Percentiles rank a stretch among this genome's conserved stretches.
Conservation (phyloP, 1,140 invertebrate species). For the Sitodiplosis mosellana region DNA sequence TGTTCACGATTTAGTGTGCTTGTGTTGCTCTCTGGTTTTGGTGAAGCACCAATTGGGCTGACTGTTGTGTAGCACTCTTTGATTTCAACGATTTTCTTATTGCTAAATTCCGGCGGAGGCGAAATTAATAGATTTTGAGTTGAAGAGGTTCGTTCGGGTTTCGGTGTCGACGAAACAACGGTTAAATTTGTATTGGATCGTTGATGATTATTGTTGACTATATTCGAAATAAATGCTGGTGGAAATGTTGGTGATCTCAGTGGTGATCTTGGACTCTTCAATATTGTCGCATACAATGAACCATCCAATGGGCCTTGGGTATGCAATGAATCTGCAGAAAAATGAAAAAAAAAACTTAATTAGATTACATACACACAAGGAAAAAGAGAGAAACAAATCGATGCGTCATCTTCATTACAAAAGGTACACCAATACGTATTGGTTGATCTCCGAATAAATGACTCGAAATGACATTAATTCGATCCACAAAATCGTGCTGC, state of each 20-base stretch:
- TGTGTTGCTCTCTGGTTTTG: background rate
- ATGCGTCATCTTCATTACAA: too few species aligned
- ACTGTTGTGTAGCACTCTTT: background rate
- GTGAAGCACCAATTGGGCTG: background rate
- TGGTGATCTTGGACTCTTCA: slow-evolving; percentile 4
- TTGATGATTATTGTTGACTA: background rate
- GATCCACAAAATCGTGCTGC: too few species aligned
- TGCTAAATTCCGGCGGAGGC: background rate
- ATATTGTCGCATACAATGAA: slow-evolving; percentile 7
- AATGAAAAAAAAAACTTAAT: background rate
- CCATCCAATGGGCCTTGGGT: slow-evolving; percentile 6
- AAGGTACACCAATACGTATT: too few species aligned
- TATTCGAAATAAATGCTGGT: background rate
- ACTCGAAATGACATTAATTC: too few species aligned
- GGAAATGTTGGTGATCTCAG: background rate
- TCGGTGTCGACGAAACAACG: background rate
- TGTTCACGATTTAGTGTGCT: background rate
- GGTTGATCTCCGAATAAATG: too few species aligned
- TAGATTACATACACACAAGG: too few species aligned
- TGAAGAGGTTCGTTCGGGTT: background rate
- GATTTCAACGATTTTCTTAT: background rate
- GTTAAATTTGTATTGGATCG: background rate
- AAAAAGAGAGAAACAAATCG: too few species aligned
- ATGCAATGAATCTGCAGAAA: slow-evolving; percentile 2
- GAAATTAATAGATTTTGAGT: background rate